Base-by-base conservation (phyloP, 2,113 vertebrate genomes). In the Passer montanus region DNA sequence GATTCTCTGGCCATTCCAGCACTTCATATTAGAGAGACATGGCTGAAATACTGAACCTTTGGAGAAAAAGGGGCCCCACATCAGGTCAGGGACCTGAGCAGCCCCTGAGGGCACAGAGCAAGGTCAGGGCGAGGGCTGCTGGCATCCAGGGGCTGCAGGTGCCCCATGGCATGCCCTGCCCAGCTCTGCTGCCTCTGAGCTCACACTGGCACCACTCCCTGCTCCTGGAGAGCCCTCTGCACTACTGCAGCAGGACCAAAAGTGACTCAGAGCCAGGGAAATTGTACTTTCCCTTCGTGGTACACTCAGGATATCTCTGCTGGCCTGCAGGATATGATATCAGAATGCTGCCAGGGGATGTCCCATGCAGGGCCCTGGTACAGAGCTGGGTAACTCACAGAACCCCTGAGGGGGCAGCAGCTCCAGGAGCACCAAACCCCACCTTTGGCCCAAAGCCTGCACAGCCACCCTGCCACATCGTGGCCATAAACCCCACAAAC, bases 341-440 rank as follows among this genome's bases (percentile, higher is more conserved):
- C n/a, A n/a, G n/a, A n/a, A n/a, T n/a, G 0, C 87, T 59, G 33
- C 19, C 58, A 18, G 2, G 19, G 31, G 20, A 10, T 15, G 17
- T 5, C 4, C 10, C 5, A 8, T 2, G 10, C 4, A 64, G 55
- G 58, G 15, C 17, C 11, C 19, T 33, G 1, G 20, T 1, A 8
- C 56, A 33, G 83, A 33, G 5, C 7, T 14, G 26, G 1, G 14
- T 1, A 26, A 41, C 19, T 39, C 59, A 33, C 69, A 55, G 33
- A 13, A 6, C 10, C 27, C 6, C 3, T 27, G 3, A 18, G 23
- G n/a, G 56, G 49, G 21, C 64, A 41, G 18, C 41, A 39, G 18
- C 59, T 27, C 18, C 82, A 23, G 4, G 59, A 56, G 5, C 49
- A 13, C 37, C 70, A 15, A 13, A 8, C 7, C 14, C 59, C 63